A percentile compares a stretch with the other conserved stretches of the same genome.
Conservation (phyloP, 2,113 vertebrate species). For the Sitta europaea region DNA sequence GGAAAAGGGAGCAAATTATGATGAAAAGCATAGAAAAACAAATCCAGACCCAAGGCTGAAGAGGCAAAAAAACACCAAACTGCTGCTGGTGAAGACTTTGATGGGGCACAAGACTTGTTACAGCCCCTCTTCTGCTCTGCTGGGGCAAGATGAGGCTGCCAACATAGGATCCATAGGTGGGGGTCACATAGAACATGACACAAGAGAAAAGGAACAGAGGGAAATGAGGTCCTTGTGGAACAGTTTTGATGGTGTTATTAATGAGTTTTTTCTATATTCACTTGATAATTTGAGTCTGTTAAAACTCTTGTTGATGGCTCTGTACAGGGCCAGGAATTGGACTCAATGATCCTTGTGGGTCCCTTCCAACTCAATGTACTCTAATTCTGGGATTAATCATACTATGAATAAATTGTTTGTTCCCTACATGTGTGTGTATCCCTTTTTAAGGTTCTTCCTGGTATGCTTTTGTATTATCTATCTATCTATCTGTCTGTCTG, state of each 20-base stretch:
- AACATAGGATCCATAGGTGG: neutral
- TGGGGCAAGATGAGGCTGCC: neutral
- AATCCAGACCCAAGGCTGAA: fast-evolving
- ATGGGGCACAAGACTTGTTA: neutral
- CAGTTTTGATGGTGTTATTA: neutral
- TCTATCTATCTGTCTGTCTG: neutral
- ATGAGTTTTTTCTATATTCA: neutral
- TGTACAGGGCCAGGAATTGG: neutral
- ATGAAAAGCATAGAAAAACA: neutral
- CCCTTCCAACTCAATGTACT: neutral
- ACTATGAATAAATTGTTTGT: neutral
- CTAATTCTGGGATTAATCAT: neutral
- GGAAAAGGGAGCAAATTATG: neutral
- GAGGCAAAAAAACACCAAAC: neutral
- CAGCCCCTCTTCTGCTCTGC: neutral
- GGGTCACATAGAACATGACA: fast-evolving
- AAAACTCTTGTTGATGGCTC: neutral
- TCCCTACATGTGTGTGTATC: neutral
- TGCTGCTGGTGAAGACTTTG: fast-evolving
- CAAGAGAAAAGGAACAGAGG: neutral
- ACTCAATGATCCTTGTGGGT: neutral
- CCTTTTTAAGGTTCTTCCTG: neutral
- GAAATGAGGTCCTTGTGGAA: neutral
- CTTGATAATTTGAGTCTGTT: neutral
- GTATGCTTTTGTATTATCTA: neutral